phyloP scores from a whole-genome alignment of 2,888 invertebrate species.

The Smittia aterrima region DNA sequence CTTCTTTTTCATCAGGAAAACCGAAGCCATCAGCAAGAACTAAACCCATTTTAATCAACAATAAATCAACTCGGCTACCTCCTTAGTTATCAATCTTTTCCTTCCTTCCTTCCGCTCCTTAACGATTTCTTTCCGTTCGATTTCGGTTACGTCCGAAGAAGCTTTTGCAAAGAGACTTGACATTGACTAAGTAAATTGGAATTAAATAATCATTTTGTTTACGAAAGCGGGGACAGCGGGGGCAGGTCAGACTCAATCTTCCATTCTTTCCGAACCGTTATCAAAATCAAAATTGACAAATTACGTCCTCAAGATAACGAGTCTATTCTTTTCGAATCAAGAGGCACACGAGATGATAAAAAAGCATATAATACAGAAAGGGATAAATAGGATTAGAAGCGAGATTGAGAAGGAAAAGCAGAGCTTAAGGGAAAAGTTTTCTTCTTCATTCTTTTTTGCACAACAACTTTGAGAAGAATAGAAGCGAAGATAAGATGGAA shows the following conservation, averaged over 20 bases:
- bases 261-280: neutral
- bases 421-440: neutral
- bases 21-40: conserved; percentile 1
- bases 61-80: conserved; percentile 3
- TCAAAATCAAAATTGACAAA: conserved; percentile 11
- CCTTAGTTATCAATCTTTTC: conserved; percentile 10
- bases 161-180: neutral
- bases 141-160: too few relatives aligned
- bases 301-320: conserved; percentile 11
- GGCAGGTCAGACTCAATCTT: too few relatives aligned
- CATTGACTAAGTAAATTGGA: conserved; percentile 1
- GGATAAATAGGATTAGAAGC: conserved; percentile 1
- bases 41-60: conserved; percentile 11
- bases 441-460: neutral
- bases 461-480: neutral
- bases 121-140: too few relatives aligned
- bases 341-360: neutral
- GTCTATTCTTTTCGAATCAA: conserved; percentile 3
- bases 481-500: neutral
- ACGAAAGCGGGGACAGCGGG: neutral
- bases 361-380: neutral
- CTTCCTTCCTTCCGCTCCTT: neutral
- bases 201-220: conserved; percentile 11
- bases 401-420: neutral
- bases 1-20: neutral